Percentiles rank a stretch among this genome's conserved stretches.
These are phyloP conservation scores for Caradrina kadenii DNA, from an alignment of 2,888 invertebrate genomes.

Conservation along the genomic window DNA sequence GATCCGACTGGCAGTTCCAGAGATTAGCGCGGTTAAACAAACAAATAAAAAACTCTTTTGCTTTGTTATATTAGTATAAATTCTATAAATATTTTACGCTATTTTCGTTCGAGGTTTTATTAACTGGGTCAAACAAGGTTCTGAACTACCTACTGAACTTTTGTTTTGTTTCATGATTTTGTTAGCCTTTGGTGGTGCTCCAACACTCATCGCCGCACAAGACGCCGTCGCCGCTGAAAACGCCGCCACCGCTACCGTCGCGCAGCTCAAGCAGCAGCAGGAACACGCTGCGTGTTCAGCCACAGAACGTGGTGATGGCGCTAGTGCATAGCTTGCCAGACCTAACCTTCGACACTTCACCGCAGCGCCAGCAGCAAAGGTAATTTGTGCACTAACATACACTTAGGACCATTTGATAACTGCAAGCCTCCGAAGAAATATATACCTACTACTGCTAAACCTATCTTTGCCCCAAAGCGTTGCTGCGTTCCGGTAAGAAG, in stretches of 20 bases:
- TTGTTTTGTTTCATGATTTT: not conserved
- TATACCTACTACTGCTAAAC: not conserved
- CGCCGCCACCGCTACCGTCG: slow-evolving; percentile 51
- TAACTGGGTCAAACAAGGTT: too few relatives aligned
- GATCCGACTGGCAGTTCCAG: too few relatives aligned
- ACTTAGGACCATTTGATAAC: not conserved
- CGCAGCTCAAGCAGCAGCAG: slow-evolving; percentile 68
- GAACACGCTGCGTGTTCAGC: slow-evolving; percentile 93
- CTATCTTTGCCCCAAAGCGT: not conserved
- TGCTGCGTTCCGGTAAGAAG: not conserved
- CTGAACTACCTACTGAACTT: not conserved
- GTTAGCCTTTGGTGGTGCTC: slow-evolving; percentile 62
- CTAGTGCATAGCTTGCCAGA: slow-evolving; percentile 96
- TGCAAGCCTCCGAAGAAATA: too few relatives aligned
- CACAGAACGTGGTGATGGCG: slow-evolving; percentile 89
- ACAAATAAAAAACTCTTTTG: too few relatives aligned
- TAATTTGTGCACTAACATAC: slow-evolving; percentile 2
- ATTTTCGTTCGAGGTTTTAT: too few relatives aligned
- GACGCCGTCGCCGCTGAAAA: slow-evolving; percentile 47
- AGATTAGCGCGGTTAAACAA: too few relatives aligned
- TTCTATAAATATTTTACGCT: too few relatives aligned
- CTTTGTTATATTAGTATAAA: too few relatives aligned
- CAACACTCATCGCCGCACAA: slow-evolving; percentile 64
- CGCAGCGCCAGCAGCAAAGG: slow-evolving; percentile 46
- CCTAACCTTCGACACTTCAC: slow-evolving; percentile 85